A percentile compares a stretch with the other conserved stretches of the same genome.
Conservation (phyloP, 2,113 vertebrate species). For the Bungarus multicinctus region DNA sequence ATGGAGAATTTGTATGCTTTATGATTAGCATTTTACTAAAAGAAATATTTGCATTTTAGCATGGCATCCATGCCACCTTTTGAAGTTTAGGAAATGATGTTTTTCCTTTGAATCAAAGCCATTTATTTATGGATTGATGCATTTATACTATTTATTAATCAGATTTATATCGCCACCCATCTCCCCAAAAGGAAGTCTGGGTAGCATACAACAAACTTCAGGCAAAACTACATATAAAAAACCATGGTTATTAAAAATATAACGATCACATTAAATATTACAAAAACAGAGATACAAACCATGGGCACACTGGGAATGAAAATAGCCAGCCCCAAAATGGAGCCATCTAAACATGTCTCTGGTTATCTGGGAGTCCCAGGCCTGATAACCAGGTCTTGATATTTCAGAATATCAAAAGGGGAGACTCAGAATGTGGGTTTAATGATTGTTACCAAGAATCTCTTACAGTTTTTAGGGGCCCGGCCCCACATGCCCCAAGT, state of each 20-base stretch:
- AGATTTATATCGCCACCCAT: neutral
- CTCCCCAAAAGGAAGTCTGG: neutral
- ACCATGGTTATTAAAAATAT: neutral
- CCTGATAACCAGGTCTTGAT: neutral
- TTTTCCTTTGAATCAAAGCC: neutral
- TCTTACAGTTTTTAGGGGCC: neutral
- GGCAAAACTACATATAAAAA: neutral
- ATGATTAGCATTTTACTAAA: neutral
- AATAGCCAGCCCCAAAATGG: no score
- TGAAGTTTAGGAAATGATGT: neutral
- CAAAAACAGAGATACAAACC: no score
- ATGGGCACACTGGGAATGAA: no score
- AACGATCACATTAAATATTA: neutral
- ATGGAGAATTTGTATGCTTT: neutral
- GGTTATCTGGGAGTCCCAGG: neutral
- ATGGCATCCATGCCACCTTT: neutral
- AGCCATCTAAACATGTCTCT: no score
- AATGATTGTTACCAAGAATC: neutral
- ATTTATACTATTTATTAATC: neutral
- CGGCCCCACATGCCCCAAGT: neutral
- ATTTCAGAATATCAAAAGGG: neutral
- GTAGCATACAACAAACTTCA: neutral
- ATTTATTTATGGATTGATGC: neutral
- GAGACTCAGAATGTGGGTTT: neutral
- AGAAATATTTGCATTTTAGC: neutral